Conservation (phyloP, 2,888 invertebrate genomes). For the Tridacna gigas region DNA sequence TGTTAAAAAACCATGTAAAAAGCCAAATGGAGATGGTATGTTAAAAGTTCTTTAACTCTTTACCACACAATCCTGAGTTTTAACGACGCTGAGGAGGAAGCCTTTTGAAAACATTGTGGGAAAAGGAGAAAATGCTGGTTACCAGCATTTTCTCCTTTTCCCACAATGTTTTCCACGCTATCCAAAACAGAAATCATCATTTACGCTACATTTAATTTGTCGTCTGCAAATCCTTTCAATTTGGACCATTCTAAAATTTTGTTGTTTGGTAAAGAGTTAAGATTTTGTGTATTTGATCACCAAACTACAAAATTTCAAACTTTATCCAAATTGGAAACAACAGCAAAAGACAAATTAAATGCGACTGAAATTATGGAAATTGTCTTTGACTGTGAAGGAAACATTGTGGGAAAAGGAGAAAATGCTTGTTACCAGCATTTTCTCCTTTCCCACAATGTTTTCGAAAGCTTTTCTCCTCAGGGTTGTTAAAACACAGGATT, state of each 20-base stretch:
- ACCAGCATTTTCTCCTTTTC: neutral
- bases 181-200: neutral
- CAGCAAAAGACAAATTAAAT: no score
- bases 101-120: neutral
- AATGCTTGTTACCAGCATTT: neutral
- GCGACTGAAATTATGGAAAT: no score
- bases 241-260: no score
- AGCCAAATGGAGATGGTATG: slow-evolving; percentile 73
- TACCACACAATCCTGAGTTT: no score
- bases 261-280: no score
- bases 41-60: neutral
- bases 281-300: no score
- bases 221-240: no score
- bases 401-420: neutral
- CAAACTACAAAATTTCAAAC: no score
- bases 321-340: no score
- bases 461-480: neutral
- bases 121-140: neutral
- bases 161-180: neutral
- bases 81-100: no score
- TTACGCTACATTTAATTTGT: no score
- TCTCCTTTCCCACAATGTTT: neutral
- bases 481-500: no score
- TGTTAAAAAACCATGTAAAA: slow-evolving; percentile 70
- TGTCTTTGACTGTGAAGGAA: neutral